Evolutionary conservation across 2,113 vertebrate species (phyloP).

Genomic region (Enhydra lutris): DNA sequence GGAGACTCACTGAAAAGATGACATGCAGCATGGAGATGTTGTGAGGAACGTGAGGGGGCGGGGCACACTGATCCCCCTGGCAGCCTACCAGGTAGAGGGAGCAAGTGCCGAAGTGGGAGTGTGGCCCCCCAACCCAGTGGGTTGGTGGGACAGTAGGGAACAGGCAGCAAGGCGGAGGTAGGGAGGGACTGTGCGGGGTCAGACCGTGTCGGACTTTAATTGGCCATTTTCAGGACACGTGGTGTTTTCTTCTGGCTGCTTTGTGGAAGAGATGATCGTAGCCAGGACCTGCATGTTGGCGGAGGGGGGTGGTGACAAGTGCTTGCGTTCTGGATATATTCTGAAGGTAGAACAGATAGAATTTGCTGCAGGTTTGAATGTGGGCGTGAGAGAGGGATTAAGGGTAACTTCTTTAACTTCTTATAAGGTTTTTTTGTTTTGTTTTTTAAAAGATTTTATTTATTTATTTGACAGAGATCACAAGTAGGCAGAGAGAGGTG

Average conservation of each 20-base stretch:
- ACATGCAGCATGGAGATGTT: not conserved
- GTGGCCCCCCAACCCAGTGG: too few species aligned
- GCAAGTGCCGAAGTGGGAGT: not conserved
- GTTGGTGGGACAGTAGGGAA: not conserved
- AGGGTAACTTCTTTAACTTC: not conserved
- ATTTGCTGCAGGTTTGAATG: not conserved
- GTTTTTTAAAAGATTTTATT: too few species aligned
- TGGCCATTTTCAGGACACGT: not conserved
- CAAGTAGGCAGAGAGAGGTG: too few species aligned
- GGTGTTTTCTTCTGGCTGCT: not conserved
- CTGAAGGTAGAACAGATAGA: not conserved
- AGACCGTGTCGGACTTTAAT: not conserved
- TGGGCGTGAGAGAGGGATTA: not conserved
- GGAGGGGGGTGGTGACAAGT: not conserved
- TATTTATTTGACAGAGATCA: too few species aligned
- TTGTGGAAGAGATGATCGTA: not conserved
- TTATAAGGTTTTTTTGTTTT: not conserved
- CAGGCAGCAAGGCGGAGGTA: not conserved
- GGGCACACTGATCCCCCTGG: fast-evolving
- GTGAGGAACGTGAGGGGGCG: not conserved
- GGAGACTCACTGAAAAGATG: not conserved
- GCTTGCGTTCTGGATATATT: not conserved
- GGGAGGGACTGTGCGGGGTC: not conserved
- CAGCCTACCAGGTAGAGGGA: not conserved
- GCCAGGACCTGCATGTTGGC: not conserved